These are phyloP conservation scores for Ammodytes marinus DNA, from an alignment of 2,113 vertebrate species.

Conservation along the genomic window DNA sequence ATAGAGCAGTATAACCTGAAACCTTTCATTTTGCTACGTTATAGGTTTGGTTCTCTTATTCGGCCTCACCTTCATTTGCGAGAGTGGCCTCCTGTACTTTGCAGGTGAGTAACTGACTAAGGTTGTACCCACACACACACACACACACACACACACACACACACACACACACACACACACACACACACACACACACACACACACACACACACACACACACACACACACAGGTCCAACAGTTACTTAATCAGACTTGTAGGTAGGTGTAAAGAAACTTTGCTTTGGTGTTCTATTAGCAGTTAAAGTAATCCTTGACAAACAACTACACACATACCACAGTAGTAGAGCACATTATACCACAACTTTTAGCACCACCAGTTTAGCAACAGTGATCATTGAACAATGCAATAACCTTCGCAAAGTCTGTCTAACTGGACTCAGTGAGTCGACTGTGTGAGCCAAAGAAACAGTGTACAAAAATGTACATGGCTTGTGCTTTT, in stretches of 20 bases:
- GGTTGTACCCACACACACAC: too few relatives aligned
- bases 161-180: too few relatives aligned
- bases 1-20: constrained; percentile 11
- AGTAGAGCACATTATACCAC: neutral
- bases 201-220: too few relatives aligned
- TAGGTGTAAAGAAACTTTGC: neutral
- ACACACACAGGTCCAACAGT: neutral
- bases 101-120: neutral
- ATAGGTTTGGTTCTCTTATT: neutral
- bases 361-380: neutral
- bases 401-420: neutral
- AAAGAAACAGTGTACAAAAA: neutral
- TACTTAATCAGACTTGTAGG: constrained; percentile 5
- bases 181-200: too few relatives aligned
- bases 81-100: neutral
- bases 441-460: neutral
- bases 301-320: neutral
- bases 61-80: neutral
- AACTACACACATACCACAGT: neutral
- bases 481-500: neutral
- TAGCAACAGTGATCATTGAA: neutral
- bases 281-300: neutral
- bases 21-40: neutral
- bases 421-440: neutral
- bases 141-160: too few relatives aligned